Conservation (phyloP, 2,113 vertebrate genomes). For the Oreotrochilus melanogaster region DNA sequence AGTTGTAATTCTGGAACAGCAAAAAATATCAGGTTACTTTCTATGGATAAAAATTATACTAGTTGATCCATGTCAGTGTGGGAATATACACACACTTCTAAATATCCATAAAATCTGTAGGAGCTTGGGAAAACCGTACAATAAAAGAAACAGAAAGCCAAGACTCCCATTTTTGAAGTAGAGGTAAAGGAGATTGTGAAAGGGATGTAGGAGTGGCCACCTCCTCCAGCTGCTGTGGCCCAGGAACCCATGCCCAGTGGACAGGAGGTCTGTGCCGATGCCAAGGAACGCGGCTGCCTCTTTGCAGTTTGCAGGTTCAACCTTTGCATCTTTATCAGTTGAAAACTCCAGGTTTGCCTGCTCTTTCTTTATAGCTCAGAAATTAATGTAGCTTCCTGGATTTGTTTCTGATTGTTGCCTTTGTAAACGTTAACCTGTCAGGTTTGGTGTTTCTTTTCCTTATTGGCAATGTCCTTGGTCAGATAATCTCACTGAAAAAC, state of each 20-base stretch:
- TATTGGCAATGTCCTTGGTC: background rate
- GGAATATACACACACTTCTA: background rate
- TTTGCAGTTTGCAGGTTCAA: background rate
- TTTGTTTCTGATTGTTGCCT: background rate
- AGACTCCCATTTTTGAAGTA: background rate
- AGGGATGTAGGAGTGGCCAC: too few species aligned
- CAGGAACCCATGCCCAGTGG: background rate
- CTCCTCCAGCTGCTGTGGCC: rapidly evolving
- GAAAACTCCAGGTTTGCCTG: background rate
- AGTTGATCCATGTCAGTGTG: background rate
- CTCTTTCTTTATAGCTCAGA: background rate
- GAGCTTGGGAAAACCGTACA: background rate
- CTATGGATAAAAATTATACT: background rate
- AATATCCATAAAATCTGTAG: background rate
- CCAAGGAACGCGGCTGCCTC: background rate
- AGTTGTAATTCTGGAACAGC: background rate
- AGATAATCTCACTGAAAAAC: background rate
- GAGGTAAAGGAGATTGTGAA: background rate
- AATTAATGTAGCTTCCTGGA: background rate
- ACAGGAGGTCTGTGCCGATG: too few species aligned
- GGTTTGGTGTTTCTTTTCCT: background rate
- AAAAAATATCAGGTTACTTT: background rate
- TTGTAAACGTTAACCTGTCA: background rate
- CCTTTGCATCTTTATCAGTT: background rate
- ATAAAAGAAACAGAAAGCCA: background rate